These are phyloP conservation scores for Aplysia californica DNA, from an alignment of 1,140 invertebrate genomes.

Conservation along the genomic window DNA sequence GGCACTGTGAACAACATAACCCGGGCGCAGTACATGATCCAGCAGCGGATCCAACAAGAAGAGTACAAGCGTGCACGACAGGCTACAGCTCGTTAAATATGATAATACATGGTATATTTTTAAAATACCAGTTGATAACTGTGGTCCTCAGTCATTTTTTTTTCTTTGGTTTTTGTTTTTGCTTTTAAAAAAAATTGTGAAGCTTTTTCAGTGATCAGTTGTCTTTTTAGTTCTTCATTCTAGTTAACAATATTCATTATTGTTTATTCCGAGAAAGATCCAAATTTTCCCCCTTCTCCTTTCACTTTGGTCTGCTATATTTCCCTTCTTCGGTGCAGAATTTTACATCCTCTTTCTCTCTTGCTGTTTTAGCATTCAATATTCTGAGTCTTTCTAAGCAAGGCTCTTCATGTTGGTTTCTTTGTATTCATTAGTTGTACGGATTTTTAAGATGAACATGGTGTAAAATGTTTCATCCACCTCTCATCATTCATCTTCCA, in stretches of 20 bases:
- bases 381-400: conserved; percentile 19
- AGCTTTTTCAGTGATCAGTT: background rate
- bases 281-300: background rate
- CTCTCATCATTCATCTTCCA: conserved; percentile 1
- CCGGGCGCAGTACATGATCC: conserved; percentile 93
- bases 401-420: conserved; percentile 17
- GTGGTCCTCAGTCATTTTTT: background rate
- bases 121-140: background rate
- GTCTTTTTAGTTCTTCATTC: background rate
- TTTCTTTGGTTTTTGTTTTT: background rate
- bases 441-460: conserved; percentile 11
- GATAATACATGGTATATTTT: no score
- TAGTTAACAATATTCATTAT: background rate
- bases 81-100: conserved; percentile 53
- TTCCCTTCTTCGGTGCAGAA: background rate
- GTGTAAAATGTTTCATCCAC: background rate
- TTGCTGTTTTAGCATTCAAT: conserved; percentile 26
- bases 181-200: background rate
- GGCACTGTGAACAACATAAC: conserved; percentile 87
- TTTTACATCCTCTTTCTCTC: conserved; percentile 1
- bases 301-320: conserved; percentile 11
- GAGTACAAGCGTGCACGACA: conserved; percentile 86
- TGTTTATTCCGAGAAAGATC: background rate
- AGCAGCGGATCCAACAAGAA: conserved; percentile 95
- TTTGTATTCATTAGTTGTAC: conserved; percentile 26